Evolutionary conservation across 2,113 vertebrate species (phyloP), one percentile per base, ranked within the genome.

Genomic region (Sinocyclocheilus maitianheensis): DNA sequence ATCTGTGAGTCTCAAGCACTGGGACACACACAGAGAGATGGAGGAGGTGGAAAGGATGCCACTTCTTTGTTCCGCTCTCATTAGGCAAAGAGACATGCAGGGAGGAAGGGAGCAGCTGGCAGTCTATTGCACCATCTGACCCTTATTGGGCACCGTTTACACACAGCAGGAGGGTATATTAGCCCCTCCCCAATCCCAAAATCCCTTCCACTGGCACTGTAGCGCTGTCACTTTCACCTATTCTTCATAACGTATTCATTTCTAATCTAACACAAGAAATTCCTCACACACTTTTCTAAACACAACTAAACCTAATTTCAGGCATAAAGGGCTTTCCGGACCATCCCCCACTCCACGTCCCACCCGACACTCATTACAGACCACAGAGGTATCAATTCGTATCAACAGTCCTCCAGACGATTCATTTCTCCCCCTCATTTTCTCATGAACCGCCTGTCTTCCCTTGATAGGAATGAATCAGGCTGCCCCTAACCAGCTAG

Each of bases 61-160:
- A 75, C 55, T 43, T 77, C 87, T 90, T 90, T 88, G 87, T 90
- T 85, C 77, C 82, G 78, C 87, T 43, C 84, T 90, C 77, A 80
- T 81, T 78, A 30, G 84, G 84, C 62, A 87, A 83, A 83, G 86
- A 86, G 72, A 87, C 84, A 85, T 24, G 51, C 77, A 65, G 81
- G 76, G 63, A 72, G 82, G 86, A 83, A 83, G 20, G 90, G 78
- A 90, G 90, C 92, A 94, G 91, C 91, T 94, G 93, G 91, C 87
- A 88, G 76, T 86, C 88, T 90, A 88, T 77, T 87, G 84, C 85
- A 81, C 90, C 92, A 92, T 94, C 91, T 95, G 92, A 94, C 90
- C 91, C 87, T 87, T 81, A 89, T 82, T 86, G 86, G 85, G 83
- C 85, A 78, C 48, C 60, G 37, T 88, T 88, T 88, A 84, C 74